Percentiles rank a stretch among this genome's conserved stretches.
phyloP scores from a whole-genome alignment of 2,888 invertebrate species.

The Automeris io region DNA sequence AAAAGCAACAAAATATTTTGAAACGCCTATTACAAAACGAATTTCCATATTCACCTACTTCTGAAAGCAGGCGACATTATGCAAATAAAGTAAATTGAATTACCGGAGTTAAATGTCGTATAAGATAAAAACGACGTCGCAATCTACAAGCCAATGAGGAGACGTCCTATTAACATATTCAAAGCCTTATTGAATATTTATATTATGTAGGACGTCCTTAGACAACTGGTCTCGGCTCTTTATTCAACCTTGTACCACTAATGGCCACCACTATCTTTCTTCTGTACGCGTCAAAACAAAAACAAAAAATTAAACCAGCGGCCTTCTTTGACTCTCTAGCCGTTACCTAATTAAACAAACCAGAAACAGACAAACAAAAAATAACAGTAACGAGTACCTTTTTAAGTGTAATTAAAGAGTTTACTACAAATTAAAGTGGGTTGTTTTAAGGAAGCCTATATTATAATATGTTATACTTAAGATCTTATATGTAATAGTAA shows the following conservation, averaged over 20 bases:
- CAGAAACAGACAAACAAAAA: too few relatives aligned
- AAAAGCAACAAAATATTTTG: conserved; percentile 14
- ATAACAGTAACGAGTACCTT: too few relatives aligned
- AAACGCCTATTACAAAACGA: conserved; percentile 26
- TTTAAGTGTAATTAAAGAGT: too few relatives aligned
- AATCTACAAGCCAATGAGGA: conserved; percentile 76
- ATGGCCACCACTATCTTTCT: conserved; percentile 60
- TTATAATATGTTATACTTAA: too few relatives aligned
- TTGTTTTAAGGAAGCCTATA: too few relatives aligned
- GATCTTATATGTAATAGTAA: too few relatives aligned
- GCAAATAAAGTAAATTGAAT: conserved; percentile 76
- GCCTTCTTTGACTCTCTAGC: conserved; percentile 2
- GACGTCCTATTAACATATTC: conserved; percentile 72
- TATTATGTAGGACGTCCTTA: conserved; percentile 40
- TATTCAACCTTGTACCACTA: conserved; percentile 64
- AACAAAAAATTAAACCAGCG: conserved; percentile 44
- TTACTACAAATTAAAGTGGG: too few relatives aligned
- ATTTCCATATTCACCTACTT: conserved; percentile 74
- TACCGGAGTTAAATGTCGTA: conserved; percentile 77
- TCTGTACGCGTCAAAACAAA: conserved; percentile 49
- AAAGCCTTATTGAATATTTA: conserved; percentile 75
- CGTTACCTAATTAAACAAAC: background rate
- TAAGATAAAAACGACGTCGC: conserved; percentile 76
- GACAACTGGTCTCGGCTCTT: conserved; percentile 46
- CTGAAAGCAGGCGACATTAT: conserved; percentile 65